Evolutionary conservation across 2,797 vertebrate species (phyloP).

Genomic region (Erithacus rubecula): DNA sequence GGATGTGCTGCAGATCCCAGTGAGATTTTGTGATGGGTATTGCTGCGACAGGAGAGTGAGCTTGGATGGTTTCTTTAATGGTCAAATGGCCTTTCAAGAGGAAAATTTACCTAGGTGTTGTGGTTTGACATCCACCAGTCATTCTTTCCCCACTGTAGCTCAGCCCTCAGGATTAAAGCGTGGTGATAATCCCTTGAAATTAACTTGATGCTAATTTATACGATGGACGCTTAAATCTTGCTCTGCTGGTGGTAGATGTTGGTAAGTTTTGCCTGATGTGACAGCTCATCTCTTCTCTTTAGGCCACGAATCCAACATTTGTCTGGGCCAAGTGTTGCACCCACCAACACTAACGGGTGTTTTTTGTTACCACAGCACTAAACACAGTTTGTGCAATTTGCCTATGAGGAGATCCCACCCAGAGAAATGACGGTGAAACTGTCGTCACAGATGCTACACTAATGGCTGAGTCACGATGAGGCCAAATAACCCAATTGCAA

Average conservation of each 20-base stretch:
- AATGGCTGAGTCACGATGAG: not conserved
- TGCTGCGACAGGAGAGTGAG: not conserved
- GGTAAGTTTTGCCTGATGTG: not conserved
- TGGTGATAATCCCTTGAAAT: not conserved
- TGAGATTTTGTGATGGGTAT: not conserved
- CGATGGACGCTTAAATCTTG: not conserved
- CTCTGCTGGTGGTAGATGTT: not conserved
- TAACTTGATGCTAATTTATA: not conserved
- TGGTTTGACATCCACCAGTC: not conserved
- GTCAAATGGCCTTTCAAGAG: not conserved
- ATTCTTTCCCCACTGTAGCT: not conserved
- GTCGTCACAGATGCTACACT: not conserved
- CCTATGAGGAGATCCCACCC: constrained; percentile 6
- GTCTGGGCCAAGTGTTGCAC: not conserved
- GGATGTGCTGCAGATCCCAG: not conserved
- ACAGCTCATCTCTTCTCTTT: not conserved
- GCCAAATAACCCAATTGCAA: constrained; percentile 39
- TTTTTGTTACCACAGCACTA: not conserved
- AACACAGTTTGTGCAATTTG: constrained; percentile 10
- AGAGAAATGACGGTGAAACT: not conserved
- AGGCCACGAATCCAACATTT: not conserved
- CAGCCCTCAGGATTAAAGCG: not conserved
- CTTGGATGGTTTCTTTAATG: not conserved
- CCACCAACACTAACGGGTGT: not conserved
- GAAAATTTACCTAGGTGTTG: not conserved